Percentiles rank a stretch among this genome's conserved stretches.
These are phyloP conservation scores for Lucilia cuprina DNA, from an alignment of 1,140 invertebrate species.

Conservation along the genomic window DNA sequence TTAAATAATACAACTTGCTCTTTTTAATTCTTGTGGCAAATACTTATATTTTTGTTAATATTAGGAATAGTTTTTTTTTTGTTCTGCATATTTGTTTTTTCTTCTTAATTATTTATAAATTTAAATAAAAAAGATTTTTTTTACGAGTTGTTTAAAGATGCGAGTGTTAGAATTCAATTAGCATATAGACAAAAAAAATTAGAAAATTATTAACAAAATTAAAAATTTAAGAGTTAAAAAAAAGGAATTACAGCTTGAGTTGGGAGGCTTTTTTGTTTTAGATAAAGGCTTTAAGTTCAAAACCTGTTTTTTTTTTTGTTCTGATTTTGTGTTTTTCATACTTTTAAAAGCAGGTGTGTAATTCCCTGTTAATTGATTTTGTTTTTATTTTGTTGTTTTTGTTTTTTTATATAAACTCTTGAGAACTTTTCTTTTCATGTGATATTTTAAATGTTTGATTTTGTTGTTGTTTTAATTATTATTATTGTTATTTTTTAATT, in stretches of 20 bases:
- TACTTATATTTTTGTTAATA: not conserved
- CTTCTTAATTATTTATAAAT: too few relatives aligned
- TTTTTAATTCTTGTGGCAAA: not conserved
- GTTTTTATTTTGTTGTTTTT: too few relatives aligned
- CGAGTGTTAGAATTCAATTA: slow-evolving; percentile 15
- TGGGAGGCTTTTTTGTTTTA: too few relatives aligned
- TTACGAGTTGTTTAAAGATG: not conserved
- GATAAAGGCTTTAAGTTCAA: too few relatives aligned
- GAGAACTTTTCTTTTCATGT: not conserved
- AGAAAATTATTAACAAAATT: not conserved
- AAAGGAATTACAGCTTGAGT: not conserved
- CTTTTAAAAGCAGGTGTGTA: too few relatives aligned
- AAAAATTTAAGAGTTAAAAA: not conserved
- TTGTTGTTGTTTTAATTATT: too few relatives aligned
- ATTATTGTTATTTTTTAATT: not conserved
- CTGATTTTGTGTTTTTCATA: too few relatives aligned
- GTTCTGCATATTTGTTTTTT: too few relatives aligned
- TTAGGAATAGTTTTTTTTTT: not conserved
- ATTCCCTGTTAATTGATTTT: too few relatives aligned
- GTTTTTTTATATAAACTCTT: too few relatives aligned
- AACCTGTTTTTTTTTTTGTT: too few relatives aligned
- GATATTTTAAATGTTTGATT: not conserved
- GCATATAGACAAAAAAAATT: not conserved
- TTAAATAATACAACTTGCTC: not conserved
- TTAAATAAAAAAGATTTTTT: not conserved